Base-by-base conservation (phyloP, 2,797 vertebrate species). In the Salmo trutta region DNA sequence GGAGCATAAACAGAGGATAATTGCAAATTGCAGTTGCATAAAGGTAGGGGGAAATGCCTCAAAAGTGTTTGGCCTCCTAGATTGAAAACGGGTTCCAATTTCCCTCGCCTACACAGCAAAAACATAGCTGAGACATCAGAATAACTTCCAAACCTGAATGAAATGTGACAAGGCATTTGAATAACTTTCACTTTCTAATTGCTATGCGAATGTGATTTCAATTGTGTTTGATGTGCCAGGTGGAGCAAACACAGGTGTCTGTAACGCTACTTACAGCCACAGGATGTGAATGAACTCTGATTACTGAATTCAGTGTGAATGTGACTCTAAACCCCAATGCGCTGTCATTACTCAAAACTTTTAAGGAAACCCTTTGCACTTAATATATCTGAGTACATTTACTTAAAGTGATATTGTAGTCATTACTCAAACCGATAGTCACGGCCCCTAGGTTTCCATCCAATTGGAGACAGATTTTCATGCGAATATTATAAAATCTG, bases 281-380 rank as follows among this genome's bases (percentile, higher is more conserved):
- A 12, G 51, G 75, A 88, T 82, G 82, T 73, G 83, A 89, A 89
- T 85, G 56, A 89, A 75, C 66, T 64, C 67, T 76, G 73, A 83
- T 91, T 79, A 83, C 84, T 75, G 77, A 7, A 79, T 84, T 86
- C 3, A 17, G 36, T 41, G 24, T 24, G 24, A 41, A 41, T 41
- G 73, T 41, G 82, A 17, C 31, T 67, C 36, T 36, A 36, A 36
- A 36, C 33, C 33, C 33, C 33, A 36, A 36, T 7, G 33, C 8
- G 6, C 36, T 41, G 36, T 41, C 36, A 41, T 41, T 41, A 41
- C 36, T 41, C 7, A 41, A 41, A 41, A 7, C 7, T 7, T 41
- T 8, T 7, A 6, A 41, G 36, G 36, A 41, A 41, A 41, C 36
- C 36, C 6, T 7, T 41, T 41, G 36, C 36, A 41, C 36, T 41